These are phyloP conservation scores for Bombus vancouverensis DNA, from an alignment of 1,140 invertebrate species.

Conservation along the genomic window DNA sequence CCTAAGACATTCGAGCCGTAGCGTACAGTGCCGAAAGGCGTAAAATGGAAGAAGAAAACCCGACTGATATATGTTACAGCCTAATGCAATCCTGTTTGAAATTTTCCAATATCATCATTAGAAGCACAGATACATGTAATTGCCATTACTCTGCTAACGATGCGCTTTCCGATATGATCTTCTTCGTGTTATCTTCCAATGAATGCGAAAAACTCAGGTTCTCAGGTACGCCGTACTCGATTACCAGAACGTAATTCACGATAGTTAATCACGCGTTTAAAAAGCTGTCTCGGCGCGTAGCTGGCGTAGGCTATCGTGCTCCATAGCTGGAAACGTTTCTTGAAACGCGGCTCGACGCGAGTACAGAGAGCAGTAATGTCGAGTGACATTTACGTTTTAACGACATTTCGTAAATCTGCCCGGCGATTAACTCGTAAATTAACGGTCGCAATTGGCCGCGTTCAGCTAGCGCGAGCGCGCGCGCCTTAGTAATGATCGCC, in stretches of 20 bases:
- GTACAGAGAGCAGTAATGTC: background rate
- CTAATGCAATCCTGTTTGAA: background rate
- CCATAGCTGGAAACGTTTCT: background rate
- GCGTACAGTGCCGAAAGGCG: too few species aligned
- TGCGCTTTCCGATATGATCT: background rate
- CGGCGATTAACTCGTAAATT: constrained; percentile 30
- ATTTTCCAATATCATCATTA: background rate
- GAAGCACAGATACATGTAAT: background rate
- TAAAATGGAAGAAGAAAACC: too few species aligned
- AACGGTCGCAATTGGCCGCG: constrained; percentile 9
- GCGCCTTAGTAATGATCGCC: constrained; percentile 15
- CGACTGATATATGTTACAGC: background rate
- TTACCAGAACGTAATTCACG: background rate
- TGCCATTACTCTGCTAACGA: background rate
- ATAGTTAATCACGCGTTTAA: background rate
- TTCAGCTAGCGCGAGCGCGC: background rate
- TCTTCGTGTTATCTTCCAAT: background rate
- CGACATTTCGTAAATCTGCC: constrained; percentile 24
- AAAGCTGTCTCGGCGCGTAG: background rate
- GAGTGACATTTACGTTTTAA: constrained; percentile 21
- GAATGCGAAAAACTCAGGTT: background rate
- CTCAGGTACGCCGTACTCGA: background rate
- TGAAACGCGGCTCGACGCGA: background rate
- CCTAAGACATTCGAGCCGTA: too few species aligned
- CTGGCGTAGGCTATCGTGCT: background rate